phyloP scores from a whole-genome alignment of 2,888 invertebrate species.

The Leptinotarsa tumamoca region DNA sequence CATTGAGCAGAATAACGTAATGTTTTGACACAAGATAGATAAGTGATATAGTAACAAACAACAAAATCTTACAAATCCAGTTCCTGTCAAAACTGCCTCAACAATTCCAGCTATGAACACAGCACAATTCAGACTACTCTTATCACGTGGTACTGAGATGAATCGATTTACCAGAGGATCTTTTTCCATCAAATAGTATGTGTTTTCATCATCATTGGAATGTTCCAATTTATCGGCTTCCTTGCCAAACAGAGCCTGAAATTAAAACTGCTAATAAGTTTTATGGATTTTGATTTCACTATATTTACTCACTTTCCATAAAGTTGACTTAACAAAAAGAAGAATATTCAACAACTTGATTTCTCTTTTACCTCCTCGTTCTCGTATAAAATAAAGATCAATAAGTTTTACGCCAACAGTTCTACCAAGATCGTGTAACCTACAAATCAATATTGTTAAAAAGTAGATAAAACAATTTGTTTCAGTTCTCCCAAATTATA shows the following conservation, averaged over 20 bases:
- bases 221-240: slow-evolving; percentile 99
- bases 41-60: too few species aligned
- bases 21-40: too few species aligned
- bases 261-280: slow-evolving; percentile 7
- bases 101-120: slow-evolving; percentile 98
- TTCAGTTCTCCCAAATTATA: too few species aligned
- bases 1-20: too few species aligned
- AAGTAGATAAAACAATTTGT: too few species aligned
- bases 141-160: slow-evolving; percentile 98
- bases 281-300: too few species aligned
- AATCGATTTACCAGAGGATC: slow-evolving; percentile 96
- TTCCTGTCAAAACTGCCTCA: slow-evolving; percentile 92
- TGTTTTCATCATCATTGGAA: slow-evolving; percentile 97
- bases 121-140: slow-evolving; percentile 96
- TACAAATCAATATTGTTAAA: slow-evolving; percentile 60
- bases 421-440: slow-evolving; percentile 93
- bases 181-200: slow-evolving; percentile 98
- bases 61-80: slow-evolving; percentile 88
- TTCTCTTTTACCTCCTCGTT: slow-evolving; percentile 94
- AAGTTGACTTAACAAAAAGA: slow-evolving; percentile 92
- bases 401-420: slow-evolving; percentile 94
- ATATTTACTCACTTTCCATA: slow-evolving; percentile 86
- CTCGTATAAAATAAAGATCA: slow-evolving; percentile 93
- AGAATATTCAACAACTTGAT: slow-evolving; percentile 94
- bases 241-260: slow-evolving; percentile 92